These are phyloP conservation scores for Solenopsis fugax DNA, from an alignment of 1,140 invertebrate species.

Conservation along the genomic window DNA sequence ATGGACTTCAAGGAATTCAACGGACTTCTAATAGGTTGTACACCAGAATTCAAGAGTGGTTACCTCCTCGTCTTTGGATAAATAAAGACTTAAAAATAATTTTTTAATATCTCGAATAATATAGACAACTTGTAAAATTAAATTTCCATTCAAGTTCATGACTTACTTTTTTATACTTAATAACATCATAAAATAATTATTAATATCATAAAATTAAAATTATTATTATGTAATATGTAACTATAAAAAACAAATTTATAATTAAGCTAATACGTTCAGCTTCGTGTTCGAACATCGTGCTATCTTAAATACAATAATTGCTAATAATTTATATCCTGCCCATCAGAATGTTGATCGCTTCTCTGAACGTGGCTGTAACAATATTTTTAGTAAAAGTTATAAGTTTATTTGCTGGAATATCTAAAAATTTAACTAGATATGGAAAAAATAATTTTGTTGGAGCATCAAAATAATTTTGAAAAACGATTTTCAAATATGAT, in stretches of 20 bases:
- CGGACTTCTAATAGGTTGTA: too few species aligned
- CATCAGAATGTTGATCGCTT: too few species aligned
- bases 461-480: too few species aligned
- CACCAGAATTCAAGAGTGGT: too few species aligned
- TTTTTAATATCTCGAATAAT: background rate
- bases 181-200: background rate
- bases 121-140: background rate
- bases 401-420: too few species aligned
- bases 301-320: background rate
- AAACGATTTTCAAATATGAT: too few species aligned
- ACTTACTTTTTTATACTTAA: background rate
- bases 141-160: background rate
- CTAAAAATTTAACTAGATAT: too few species aligned
- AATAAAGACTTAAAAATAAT: background rate
- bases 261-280: background rate
- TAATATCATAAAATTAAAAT: background rate
- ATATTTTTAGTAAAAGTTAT: too few species aligned
- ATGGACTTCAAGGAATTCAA: too few species aligned
- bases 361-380: too few species aligned
- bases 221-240: background rate
- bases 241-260: background rate
- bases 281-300: background rate
- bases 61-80: background rate
- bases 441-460: too few species aligned
- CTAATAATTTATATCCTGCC: background rate